These are phyloP conservation scores for Hapalemur alaotrensis DNA, from an alignment of 2,797 vertebrate species.

Conservation along the genomic window DNA sequence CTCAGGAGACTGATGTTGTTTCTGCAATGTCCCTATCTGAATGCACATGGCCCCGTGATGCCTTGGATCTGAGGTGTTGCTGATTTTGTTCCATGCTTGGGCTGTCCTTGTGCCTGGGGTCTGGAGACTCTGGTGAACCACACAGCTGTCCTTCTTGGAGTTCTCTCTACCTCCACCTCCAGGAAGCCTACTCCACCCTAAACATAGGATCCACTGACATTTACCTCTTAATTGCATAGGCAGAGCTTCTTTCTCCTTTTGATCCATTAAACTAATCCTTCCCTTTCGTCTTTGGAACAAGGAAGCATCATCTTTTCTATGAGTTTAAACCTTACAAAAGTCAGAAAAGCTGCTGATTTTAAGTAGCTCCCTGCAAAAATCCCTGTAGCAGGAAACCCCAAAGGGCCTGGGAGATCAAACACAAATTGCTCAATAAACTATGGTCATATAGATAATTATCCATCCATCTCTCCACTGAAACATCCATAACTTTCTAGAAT, in stretches of 20 bases:
- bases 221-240: not conserved
- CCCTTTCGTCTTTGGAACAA: not conserved
- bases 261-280: not conserved
- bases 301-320: not conserved
- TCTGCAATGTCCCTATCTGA: not conserved
- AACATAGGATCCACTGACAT: not conserved
- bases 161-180: no score
- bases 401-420: not conserved
- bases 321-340: not conserved
- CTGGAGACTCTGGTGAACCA: not conserved
- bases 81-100: not conserved
- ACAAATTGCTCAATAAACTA: not conserved
- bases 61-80: rapidly evolving
- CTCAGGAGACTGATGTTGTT: not conserved
- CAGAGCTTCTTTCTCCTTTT: not conserved
- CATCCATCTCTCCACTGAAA: not conserved
- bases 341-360: not conserved
- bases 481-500: not conserved
- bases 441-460: not conserved
- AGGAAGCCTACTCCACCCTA: rapidly evolving
- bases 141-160: not conserved
- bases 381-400: not conserved
- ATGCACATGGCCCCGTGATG: not conserved
- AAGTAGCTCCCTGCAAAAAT: not conserved
- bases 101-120: rapidly evolving